Percentiles rank a stretch among this genome's conserved stretches.
Evolutionary conservation across 2,113 vertebrate species (phyloP).

Genomic region (Carettochelys insculpta): DNA sequence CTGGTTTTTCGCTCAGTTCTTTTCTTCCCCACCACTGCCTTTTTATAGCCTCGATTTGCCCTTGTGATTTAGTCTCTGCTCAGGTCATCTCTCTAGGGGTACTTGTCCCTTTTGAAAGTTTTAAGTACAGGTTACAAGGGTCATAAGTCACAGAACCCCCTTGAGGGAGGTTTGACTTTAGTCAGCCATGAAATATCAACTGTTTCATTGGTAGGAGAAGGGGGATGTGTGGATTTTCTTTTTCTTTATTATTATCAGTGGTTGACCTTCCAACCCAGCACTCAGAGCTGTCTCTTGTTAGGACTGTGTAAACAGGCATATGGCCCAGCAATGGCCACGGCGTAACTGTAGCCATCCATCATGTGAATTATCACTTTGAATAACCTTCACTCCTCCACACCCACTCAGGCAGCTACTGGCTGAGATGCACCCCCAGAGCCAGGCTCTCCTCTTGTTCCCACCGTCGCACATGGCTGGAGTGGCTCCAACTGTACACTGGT

Average conservation of each 20-base stretch:
- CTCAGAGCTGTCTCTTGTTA: background rate
- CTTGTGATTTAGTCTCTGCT: slow-evolving; percentile 59
- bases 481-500: background rate
- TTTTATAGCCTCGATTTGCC: slow-evolving; percentile 52
- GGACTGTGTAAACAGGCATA: background rate
- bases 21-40: slow-evolving; percentile 12
- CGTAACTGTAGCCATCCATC: background rate
- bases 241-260: slow-evolving; percentile 47
- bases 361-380: fast-evolving
- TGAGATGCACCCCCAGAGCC: background rate
- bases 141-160: slow-evolving; percentile 88
- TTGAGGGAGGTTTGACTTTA: slow-evolving; percentile 80
- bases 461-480: background rate
- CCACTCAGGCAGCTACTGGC: fast-evolving
- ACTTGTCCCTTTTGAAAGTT: slow-evolving; percentile 83
- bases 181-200: slow-evolving; percentile 82
- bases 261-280: slow-evolving; percentile 20
- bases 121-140: slow-evolving; percentile 86
- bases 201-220: slow-evolving; percentile 63
- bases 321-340: background rate
- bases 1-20: slow-evolving; percentile 55
- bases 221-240: background rate
- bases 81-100: slow-evolving; percentile 77
- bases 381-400: fast-evolving
- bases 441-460: background rate